Evolutionary conservation across 2,888 invertebrate species (phyloP), one percentile per base, ranked within the genome.

Genomic region (Pterostichus niger): DNA sequence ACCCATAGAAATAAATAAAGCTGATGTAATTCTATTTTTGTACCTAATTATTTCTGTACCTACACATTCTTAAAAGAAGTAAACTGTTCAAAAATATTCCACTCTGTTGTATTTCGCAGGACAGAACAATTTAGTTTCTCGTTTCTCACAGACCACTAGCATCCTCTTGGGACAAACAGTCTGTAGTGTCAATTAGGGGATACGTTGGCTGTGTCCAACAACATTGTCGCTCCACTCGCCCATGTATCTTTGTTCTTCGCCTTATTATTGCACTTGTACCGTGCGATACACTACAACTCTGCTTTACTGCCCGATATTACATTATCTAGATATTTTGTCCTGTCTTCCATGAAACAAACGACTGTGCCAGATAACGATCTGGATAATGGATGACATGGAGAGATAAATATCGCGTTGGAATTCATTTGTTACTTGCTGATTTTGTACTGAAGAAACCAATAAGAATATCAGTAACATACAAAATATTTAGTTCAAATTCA

Each of bases 241-340:
- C 59, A 24, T 59, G 59, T 59, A 11, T 59, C 59, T 59, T 59
- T 59, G 59, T 59, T 59, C 59, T 9, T 59, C 59, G 59, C 59
- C 59, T 59, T 59, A 59, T 59, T 59, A 59, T 59, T 59, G 59
- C 59, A 59, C 31, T 59, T 59, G 59, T 59, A 59, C 15, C 59
- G 59, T 59, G 59, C 59, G 59, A 59, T 59, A 59, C 59, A 17
- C 59, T 59, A 15, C 17, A 40, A 40, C 40, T 1, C 40, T 9
- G 9, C 59, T 59, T 17, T 59, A 59, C 59, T 59, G 59, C 59
- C 31, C 59, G 59, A 59, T 59, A 59, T 59, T 59, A 59, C 59
- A 59, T 59, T 59, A 59, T 59, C 59, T 24, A 4, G 59, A 59
- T 59, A 59, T 59, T 59, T 59, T 59, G 59, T 59, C 59, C 59